Conservation (phyloP, 2,888 invertebrate genomes). For the Hylaea fasciaria region DNA sequence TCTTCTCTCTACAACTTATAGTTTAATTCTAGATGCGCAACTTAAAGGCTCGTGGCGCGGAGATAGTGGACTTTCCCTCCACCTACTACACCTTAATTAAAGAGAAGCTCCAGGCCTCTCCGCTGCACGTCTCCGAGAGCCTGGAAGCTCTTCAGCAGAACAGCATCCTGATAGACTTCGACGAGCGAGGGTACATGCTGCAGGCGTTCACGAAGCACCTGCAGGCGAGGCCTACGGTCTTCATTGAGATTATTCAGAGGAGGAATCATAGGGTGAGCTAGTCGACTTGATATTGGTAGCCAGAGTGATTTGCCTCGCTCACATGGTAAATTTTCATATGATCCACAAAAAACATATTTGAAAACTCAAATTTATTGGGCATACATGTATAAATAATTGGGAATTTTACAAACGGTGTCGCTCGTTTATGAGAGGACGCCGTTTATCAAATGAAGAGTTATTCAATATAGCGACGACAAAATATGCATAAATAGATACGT, state of each 20-base stretch:
- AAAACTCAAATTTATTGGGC: too few species aligned
- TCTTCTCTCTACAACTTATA: too few species aligned
- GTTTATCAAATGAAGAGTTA: too few species aligned
- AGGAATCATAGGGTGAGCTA: constrained; percentile 92
- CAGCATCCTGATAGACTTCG: constrained; percentile 97
- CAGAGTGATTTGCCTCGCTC: too few species aligned
- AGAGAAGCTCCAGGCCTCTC: constrained; percentile 89
- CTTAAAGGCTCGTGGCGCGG: constrained; percentile 91
- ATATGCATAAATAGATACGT: too few species aligned
- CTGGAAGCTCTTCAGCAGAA: constrained; percentile 91
- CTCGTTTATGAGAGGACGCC: too few species aligned
- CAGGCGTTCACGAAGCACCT: constrained; percentile 98
- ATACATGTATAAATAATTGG: too few species aligned
- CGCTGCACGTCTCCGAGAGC: constrained; percentile 89
- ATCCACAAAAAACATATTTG: too few species aligned
- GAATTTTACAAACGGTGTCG: too few species aligned
- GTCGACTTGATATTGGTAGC: constrained; percentile 43
- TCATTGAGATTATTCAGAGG: constrained; percentile 97
- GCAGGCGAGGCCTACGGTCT: constrained; percentile 97
- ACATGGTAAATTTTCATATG: too few species aligned
- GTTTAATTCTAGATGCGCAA: constrained; percentile 84
- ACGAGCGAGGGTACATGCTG: constrained; percentile 97
- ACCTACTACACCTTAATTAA: constrained; percentile 94
- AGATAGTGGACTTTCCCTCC: constrained; percentile 94
- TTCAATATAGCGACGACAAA: too few species aligned